Evolutionary conservation across 2,888 invertebrate species (phyloP).

Genomic region (Pogonocherus hispidulus): DNA sequence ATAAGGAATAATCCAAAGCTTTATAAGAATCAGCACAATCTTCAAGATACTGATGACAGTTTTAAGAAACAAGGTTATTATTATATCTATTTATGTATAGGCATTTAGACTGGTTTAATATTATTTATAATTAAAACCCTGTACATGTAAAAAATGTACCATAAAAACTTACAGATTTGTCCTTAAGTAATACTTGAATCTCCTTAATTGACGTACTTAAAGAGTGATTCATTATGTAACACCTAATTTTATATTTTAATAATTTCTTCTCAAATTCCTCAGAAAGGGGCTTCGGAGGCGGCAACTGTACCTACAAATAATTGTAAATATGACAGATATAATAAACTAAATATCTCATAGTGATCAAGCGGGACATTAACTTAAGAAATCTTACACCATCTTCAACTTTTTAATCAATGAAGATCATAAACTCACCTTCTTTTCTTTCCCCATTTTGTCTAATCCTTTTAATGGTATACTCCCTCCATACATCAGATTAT

Average conservation of each 20-base stretch:
- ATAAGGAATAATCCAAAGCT: too few relatives aligned
- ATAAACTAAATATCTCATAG: too few relatives aligned
- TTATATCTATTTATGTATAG: too few relatives aligned
- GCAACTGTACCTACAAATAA: slow-evolving; percentile 51
- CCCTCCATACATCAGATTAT: slow-evolving; percentile 71
- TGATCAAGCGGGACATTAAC: too few relatives aligned
- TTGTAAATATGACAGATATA: too few relatives aligned
- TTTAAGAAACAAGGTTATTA: too few relatives aligned
- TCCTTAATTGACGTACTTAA: slow-evolving; percentile 69
- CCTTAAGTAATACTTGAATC: slow-evolving; percentile 67
- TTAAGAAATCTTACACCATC: too few relatives aligned
- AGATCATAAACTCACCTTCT: slow-evolving; percentile 56
- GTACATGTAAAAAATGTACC: too few relatives aligned
- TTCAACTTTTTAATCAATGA: neutral
- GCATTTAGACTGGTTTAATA: too few relatives aligned
- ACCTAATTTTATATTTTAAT: slow-evolving; percentile 74
- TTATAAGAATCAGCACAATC: too few relatives aligned
- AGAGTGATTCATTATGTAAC: slow-evolving; percentile 73
- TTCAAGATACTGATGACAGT: too few relatives aligned
- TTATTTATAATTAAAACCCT: too few relatives aligned
- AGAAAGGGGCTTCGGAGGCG: slow-evolving; percentile 65
- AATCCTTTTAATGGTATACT: slow-evolving; percentile 66
- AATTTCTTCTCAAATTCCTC: slow-evolving; percentile 72
- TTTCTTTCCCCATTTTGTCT: slow-evolving; percentile 66
- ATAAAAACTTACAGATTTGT: slow-evolving; percentile 65